Evolutionary conservation across 1,140 invertebrate species (phyloP).

Genomic region (Drosophila ogumai): DNA sequence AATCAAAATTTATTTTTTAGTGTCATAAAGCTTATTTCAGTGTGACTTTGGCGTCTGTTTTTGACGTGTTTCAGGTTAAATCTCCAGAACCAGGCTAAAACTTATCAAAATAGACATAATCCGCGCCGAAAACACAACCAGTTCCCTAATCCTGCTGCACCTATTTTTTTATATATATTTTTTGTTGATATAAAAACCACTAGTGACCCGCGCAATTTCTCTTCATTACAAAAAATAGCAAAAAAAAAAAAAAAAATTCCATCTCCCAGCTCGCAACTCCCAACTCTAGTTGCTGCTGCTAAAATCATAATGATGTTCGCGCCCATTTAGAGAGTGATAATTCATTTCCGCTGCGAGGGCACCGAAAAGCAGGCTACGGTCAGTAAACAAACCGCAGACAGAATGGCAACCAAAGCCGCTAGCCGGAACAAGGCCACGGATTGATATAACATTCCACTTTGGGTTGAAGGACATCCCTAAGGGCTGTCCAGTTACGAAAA

Average conservation of each 20-base stretch:
- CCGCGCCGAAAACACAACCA: not conserved
- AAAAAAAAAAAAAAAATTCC: too few species aligned
- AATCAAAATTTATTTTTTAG: too few species aligned
- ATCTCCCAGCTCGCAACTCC: not conserved
- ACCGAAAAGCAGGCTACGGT: constrained; percentile 36
- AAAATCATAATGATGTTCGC: constrained; percentile 61
- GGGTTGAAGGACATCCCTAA: not conserved
- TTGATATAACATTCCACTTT: constrained; percentile 9
- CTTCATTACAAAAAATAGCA: constrained; percentile 46
- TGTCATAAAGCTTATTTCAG: not conserved
- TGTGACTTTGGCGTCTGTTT: not conserved
- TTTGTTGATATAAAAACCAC: constrained; percentile 8
- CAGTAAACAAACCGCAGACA: constrained; percentile 43
- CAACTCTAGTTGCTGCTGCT: constrained; percentile 1
- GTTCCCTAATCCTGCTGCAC: constrained; percentile 16
- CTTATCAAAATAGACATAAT: constrained; percentile 27
- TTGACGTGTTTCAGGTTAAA: not conserved
- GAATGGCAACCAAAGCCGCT: constrained; percentile 18
- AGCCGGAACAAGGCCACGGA: constrained; percentile 23
- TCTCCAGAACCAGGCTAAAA: not conserved
- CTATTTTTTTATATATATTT: constrained; percentile 1
- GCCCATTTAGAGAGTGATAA: constrained; percentile 73
- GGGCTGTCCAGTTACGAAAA: not conserved
- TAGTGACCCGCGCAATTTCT: constrained; percentile 50
- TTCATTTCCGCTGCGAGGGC: constrained; percentile 65